Evolutionary conservation across 2,797 vertebrate genomes (phyloP), one percentile per base, ranked within the genome.

Genomic region (Cynopterus sphinx): DNA sequence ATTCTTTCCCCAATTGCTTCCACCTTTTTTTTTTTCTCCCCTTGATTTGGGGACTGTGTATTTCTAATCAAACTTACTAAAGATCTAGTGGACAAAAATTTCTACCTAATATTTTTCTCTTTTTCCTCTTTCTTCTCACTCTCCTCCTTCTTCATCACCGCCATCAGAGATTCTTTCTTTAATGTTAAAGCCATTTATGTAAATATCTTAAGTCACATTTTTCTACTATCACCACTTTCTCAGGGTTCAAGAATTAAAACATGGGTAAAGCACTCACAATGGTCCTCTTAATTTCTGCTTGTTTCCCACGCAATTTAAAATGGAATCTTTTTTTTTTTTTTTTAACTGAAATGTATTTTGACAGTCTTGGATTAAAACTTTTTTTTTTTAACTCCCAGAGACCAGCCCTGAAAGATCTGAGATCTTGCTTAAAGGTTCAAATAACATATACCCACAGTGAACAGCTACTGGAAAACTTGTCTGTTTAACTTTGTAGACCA

Each of bases 211-310:
- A 21, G 55, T 46, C 63, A 89, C 9, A 63, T 67, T 92, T 95
- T 95, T 77, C 57, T 84, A 4, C 46, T 19, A 2, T 78, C 31
- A 88, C 39, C 24, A n/a, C 39, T 96, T 91, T 93, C 43, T 61
- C 16, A 5, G 36, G 16, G 55, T 84, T 82, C 67, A 59, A 51
- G 46, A 93, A 92, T 51, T 43, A 5, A 87, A 94, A 92, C 49
- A 46, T 46, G 26, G 9, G 13, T 55, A 84, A 87, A 94, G 19
- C 13, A 57, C 63, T 75, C 36, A 61, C 17, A 39, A 5, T 39
- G 24, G 74, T 89, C 36, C 46, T 91, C 93, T 95, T 87, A 88
- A 92, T 90, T 94, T 92, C 39, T 92, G 7, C 92, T 97, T 95
- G 63, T 53, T 91, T 83, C 41, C 39, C 33, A 82, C 43, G 77